Percentiles rank a stretch among this genome's conserved stretches.
Conservation (phyloP, 2,113 vertebrate species). For the Cynocephalus volans region DNA sequence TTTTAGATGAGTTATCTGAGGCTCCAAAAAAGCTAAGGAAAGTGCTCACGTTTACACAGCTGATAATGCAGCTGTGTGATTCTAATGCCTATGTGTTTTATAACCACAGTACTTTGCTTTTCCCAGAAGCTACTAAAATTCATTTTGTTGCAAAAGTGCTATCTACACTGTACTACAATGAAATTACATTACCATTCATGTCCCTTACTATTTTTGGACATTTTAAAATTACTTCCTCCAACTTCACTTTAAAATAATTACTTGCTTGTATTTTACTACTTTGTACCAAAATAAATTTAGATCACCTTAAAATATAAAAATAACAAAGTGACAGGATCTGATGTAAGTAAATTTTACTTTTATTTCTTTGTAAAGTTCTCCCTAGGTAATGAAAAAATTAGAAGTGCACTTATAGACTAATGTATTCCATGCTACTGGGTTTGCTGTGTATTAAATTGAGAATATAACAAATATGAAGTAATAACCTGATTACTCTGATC, state of each 20-base stretch:
- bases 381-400: neutral
- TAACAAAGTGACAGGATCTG: neutral
- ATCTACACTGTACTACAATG: neutral
- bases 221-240: conserved; percentile 16
- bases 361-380: conserved; percentile 27
- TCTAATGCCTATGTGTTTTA: neutral
- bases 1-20: neutral
- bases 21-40: neutral
- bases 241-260: conserved; percentile 2
- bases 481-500: neutral
- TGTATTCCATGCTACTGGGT: neutral
- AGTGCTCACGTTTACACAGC: neutral
- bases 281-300: conserved; percentile 2
- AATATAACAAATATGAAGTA: neutral
- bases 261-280: neutral
- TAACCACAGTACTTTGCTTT: neutral
- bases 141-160: neutral
- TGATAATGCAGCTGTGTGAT: neutral
- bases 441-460: neutral
- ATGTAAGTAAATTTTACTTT: neutral
- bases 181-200: neutral
- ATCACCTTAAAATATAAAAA: neutral
- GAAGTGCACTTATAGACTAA: neutral
- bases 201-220: neutral
- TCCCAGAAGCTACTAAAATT: conserved; percentile 6